Conservation (phyloP, 2,888 invertebrate species). For the Zaprionus lineosus region DNA sequence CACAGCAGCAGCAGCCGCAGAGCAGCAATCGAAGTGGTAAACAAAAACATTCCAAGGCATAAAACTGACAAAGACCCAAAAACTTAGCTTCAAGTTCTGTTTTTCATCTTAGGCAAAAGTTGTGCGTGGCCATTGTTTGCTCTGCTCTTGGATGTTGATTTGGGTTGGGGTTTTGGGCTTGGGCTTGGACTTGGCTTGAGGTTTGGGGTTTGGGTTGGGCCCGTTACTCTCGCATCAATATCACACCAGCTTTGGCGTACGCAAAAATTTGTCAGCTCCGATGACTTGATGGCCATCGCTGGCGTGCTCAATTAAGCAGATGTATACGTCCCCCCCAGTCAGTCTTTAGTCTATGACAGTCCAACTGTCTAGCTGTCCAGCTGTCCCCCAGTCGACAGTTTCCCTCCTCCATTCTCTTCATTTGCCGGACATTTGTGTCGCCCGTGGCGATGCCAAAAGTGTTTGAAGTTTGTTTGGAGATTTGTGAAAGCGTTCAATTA, state of each 20-base stretch:
- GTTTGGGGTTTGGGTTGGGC: slow-evolving; percentile 13
- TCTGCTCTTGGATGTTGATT: slow-evolving; percentile 15
- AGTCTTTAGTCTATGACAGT: background rate
- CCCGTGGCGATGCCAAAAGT: slow-evolving; percentile 38
- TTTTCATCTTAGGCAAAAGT: slow-evolving; percentile 37
- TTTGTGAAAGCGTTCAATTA: slow-evolving; percentile 81
- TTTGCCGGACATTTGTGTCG: slow-evolving; percentile 35
- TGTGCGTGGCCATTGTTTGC: slow-evolving; percentile 53
- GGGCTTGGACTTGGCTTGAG: slow-evolving; percentile 6
- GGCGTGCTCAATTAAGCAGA: slow-evolving; percentile 61
- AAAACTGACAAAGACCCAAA: slow-evolving; percentile 32
- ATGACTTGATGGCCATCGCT: slow-evolving; percentile 14
- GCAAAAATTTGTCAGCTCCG: slow-evolving; percentile 65
- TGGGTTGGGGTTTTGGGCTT: slow-evolving; percentile 4
- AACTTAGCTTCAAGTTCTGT: slow-evolving; percentile 42
- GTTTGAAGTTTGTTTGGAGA: slow-evolving; percentile 46
- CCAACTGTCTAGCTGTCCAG: background rate
- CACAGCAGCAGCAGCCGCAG: slow-evolving; percentile 23
- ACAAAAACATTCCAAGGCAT: slow-evolving; percentile 70
- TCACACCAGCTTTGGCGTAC: slow-evolving; percentile 48
- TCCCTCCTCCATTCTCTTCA: background rate
- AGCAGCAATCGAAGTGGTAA: slow-evolving; percentile 44
- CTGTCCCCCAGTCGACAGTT: background rate
- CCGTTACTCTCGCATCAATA: slow-evolving; percentile 16
- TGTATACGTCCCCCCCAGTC: slow-evolving; percentile 9